A percentile compares a stretch with the other conserved stretches of the same genome.
Conservation (phyloP, 2,113 vertebrate species). For the Dasyprocta punctata region DNA sequence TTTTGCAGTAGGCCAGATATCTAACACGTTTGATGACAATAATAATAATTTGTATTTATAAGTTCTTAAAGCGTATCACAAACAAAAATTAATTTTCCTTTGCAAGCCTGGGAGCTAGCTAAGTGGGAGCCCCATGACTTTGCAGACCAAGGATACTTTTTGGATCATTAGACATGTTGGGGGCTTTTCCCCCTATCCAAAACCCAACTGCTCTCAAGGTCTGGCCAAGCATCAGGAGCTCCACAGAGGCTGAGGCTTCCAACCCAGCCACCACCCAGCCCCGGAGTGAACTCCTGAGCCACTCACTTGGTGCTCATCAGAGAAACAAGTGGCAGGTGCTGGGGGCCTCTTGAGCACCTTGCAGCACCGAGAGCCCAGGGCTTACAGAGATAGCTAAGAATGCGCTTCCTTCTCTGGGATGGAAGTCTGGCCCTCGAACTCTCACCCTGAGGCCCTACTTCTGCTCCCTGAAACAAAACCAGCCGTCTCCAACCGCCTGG, state of each 20-base stretch:
- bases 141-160: conserved; percentile 58
- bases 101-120: conserved; percentile 59
- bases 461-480: not conserved
- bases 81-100: conserved; percentile 80
- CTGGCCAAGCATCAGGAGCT: not conserved
- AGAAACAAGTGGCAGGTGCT: not conserved
- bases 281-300: not conserved
- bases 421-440: not conserved
- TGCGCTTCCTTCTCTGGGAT: conserved; percentile 3
- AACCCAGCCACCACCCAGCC: not conserved
- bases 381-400: not conserved
- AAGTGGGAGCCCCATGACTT: conserved; percentile 51
- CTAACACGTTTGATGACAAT: conserved; percentile 75
- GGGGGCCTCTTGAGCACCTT: not conserved
- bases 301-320: not conserved
- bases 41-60: conserved; percentile 79
- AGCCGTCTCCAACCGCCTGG: not conserved
- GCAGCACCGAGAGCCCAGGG: not conserved
- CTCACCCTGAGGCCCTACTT: not conserved
- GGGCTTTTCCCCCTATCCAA: not conserved
- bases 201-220: not conserved
- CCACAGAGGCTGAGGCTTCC: not conserved
- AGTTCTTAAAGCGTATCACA: conserved; percentile 69
- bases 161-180: not conserved
- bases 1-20: conserved; percentile 60